Percentiles rank a stretch among this genome's conserved stretches.
These are phyloP conservation scores for Mionectes macconnelli DNA, from an alignment of 2,113 vertebrate species.

Conservation along the genomic window DNA sequence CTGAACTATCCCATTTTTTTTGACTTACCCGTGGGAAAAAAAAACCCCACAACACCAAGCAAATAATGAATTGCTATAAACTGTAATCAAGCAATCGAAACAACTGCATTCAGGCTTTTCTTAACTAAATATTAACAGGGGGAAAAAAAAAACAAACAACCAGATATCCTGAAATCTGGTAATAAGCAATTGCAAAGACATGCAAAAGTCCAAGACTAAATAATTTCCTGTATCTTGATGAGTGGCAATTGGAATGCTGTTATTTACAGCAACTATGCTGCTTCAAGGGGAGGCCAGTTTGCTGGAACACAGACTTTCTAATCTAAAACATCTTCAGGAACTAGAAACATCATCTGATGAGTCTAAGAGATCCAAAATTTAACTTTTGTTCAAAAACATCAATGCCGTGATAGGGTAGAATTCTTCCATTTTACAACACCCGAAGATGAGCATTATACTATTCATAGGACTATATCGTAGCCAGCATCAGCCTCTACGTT, in stretches of 20 bases:
- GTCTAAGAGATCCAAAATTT: not conserved
- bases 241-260: not conserved
- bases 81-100: not conserved
- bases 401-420: not conserved
- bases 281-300: not conserved
- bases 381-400: not conserved
- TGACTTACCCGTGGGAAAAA: not conserved
- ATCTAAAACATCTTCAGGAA: conserved; percentile 2
- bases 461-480: not conserved
- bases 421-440: not conserved
- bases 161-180: not conserved
- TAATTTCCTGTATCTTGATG: not conserved
- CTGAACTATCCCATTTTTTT: not conserved
- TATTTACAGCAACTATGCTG: not conserved
- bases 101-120: not conserved
- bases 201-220: not conserved
- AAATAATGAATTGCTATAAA: not conserved
- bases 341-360: not conserved
- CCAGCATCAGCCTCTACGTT: not conserved
- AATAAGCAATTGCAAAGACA: not conserved
- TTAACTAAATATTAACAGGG: not conserved
- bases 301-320: not conserved
- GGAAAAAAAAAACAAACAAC: not conserved
- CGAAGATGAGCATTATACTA: not conserved
- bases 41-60: not conserved